These are phyloP conservation scores for Caranx ignobilis DNA, from an alignment of 2,113 vertebrate genomes.

Conservation along the genomic window DNA sequence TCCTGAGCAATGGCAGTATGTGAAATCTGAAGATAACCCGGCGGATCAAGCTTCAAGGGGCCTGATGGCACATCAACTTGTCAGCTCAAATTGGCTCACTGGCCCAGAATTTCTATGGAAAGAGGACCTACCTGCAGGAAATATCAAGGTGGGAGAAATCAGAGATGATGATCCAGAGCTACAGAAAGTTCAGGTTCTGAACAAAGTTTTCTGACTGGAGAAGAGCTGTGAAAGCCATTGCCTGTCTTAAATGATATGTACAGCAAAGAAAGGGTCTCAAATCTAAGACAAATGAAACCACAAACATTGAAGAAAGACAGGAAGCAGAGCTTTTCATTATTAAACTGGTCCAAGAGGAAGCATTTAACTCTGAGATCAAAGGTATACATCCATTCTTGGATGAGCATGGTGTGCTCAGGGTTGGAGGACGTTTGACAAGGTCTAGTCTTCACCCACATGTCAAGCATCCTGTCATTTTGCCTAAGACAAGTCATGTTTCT, in stretches of 20 bases:
- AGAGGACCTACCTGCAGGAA: too few relatives aligned
- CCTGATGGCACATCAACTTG: too few relatives aligned
- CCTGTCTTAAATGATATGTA: background rate
- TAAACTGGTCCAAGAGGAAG: constrained; percentile 2
- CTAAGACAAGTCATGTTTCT: constrained; percentile 6
- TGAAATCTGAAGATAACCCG: too few relatives aligned
- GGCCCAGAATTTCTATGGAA: too few relatives aligned
- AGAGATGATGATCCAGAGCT: too few relatives aligned
- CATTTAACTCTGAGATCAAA: constrained; percentile 7
- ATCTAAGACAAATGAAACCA: background rate
- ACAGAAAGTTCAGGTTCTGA: background rate
- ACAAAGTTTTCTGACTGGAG: background rate
- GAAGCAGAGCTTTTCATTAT: constrained; percentile 28
- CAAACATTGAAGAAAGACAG: constrained; percentile 27
- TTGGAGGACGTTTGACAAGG: constrained; percentile 7
- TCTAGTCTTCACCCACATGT: constrained; percentile 14
- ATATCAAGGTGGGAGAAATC: too few relatives aligned
- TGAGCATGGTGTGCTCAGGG: constrained; percentile 8
- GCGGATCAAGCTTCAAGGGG: too few relatives aligned
- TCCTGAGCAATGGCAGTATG: too few relatives aligned
- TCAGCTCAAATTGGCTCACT: too few relatives aligned
- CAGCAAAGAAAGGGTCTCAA: background rate
- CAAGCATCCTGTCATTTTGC: constrained; percentile 1
- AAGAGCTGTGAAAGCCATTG: constrained; percentile 26
- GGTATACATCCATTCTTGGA: background rate